Base-by-base conservation (phyloP, 2,113 vertebrate genomes). In the Brachirus orientalis region DNA sequence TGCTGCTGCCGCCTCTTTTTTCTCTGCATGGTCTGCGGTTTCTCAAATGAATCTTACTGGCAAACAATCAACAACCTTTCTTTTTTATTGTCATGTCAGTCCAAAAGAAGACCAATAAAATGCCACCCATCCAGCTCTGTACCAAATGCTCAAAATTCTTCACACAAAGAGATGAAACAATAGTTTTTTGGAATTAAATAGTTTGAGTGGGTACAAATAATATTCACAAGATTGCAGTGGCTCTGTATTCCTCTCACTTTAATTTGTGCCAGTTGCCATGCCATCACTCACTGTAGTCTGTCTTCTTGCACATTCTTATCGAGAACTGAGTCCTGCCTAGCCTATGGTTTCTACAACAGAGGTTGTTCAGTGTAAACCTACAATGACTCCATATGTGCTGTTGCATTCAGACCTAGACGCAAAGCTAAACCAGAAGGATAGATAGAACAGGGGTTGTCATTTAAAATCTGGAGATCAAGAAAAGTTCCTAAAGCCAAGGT, bases 181-280 rank as follows among this genome's bases (percentile, higher is more conserved):
- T 16, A 5, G 8, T 17, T 69, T 48, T 57, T 28, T 28, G 28
- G 28, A 28, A 28, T 28, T 28, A 20, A 55, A 13, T 38, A 61
- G 16, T 51, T 56, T 64, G 40, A 63, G 63, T 83, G 66, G 62
- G 59, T 73, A 66, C 40, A 43, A 35, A 63, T 64, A 13, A 43
- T 69, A 50, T 69, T 44, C 52, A 28, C 12, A 16, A 22, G 57
- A 73, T 76, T 33, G 53, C 61, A 61, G 36, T 35, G 57, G 41
- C 47, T 71, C 55, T 59, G 41, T 43, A 48, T 58, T 75, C 40
- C 45, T 76, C 67, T 70, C 55, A 63, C 47, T 37, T 53, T 40
- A n/a, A 64, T 62, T 57, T 62, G 9, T 62, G 35, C 52, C 72
- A 79, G 2, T 46, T 63, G 38, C 48, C 37, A 70, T 48, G 10